phyloP scores from a whole-genome alignment of 2,797 vertebrate genomes.

The Takifugu ocellatus region DNA sequence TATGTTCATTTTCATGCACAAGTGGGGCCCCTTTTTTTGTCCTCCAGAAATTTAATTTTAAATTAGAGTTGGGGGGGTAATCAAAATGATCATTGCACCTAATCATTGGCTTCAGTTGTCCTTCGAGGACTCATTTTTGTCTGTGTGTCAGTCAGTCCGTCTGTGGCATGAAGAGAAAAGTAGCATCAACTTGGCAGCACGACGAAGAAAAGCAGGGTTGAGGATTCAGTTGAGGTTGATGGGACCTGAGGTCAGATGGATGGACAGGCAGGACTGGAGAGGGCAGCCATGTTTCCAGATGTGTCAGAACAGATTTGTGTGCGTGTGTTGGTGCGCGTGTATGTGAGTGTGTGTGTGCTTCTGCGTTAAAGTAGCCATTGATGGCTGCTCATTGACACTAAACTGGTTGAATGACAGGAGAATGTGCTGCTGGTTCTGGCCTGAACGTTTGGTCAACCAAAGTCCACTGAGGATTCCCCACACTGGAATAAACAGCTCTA shows the following conservation, averaged over 20 bases:
- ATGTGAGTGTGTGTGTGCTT: slow-evolving; percentile 20
- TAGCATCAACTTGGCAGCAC: slow-evolving; percentile 21
- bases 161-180: slow-evolving; percentile 32
- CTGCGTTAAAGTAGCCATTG: slow-evolving; percentile 47
- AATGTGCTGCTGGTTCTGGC: slow-evolving; percentile 47
- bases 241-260: slow-evolving; percentile 38
- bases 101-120: slow-evolving; percentile 69
- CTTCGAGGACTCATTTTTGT: slow-evolving; percentile 53
- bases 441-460: slow-evolving; percentile 60
- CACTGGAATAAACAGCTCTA: slow-evolving; percentile 55
- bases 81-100: slow-evolving; percentile 38
- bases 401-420: slow-evolving; percentile 65
- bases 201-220: slow-evolving; percentile 12
- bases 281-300: slow-evolving; percentile 59
- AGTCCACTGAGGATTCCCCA: slow-evolving; percentile 50
- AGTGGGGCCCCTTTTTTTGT: too few relatives aligned
- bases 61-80: slow-evolving; percentile 5
- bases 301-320: slow-evolving; percentile 67
- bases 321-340: slow-evolving; percentile 17
- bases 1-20: too few relatives aligned
- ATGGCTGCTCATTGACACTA: slow-evolving; percentile 71
- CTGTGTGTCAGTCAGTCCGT: slow-evolving; percentile 57
- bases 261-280: slow-evolving; percentile 46
- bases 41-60: too few relatives aligned
- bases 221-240: slow-evolving; percentile 42